Conservation (phyloP, 1,140 invertebrate species). For the Hylaeus volcanicus region DNA sequence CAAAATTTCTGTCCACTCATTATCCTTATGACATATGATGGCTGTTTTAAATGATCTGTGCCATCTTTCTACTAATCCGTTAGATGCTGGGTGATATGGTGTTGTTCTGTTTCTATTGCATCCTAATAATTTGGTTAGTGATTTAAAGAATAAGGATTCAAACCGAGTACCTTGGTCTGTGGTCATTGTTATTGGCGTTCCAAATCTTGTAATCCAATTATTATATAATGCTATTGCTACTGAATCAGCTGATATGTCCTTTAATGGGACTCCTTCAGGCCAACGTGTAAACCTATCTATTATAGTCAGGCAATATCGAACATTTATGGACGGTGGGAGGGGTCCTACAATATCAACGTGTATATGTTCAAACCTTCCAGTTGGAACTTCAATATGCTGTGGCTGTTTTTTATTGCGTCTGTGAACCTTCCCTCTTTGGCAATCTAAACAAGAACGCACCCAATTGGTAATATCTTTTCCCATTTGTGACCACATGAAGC, state of each 20-base stretch:
- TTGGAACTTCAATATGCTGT: background rate
- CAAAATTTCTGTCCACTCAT: background rate
- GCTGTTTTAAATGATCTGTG: constrained; percentile 3
- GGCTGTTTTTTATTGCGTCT: background rate
- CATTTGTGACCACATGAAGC: constrained; percentile 11
- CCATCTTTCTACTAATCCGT: background rate
- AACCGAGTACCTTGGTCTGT: constrained; percentile 4
- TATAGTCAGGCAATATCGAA: background rate
- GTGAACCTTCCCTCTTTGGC: background rate
- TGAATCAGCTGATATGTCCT: background rate
- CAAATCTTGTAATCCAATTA: background rate
- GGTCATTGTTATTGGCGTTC: background rate
- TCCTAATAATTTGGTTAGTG: background rate
- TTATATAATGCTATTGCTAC: background rate
- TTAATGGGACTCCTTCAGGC: background rate
- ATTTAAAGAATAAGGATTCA: constrained; percentile 5
- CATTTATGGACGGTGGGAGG: background rate
- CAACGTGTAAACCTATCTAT: background rate
- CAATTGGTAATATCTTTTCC: constrained; percentile 1
- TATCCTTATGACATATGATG: background rate
- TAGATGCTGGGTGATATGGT: background rate
- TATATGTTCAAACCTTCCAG: constrained; percentile 14
- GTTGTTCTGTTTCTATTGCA: background rate
- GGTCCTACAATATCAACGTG: constrained; percentile 5
- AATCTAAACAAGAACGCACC: background rate